Base-by-base conservation (phyloP, 2,888 invertebrate genomes). In the Gymnosoma rotundatum region DNA sequence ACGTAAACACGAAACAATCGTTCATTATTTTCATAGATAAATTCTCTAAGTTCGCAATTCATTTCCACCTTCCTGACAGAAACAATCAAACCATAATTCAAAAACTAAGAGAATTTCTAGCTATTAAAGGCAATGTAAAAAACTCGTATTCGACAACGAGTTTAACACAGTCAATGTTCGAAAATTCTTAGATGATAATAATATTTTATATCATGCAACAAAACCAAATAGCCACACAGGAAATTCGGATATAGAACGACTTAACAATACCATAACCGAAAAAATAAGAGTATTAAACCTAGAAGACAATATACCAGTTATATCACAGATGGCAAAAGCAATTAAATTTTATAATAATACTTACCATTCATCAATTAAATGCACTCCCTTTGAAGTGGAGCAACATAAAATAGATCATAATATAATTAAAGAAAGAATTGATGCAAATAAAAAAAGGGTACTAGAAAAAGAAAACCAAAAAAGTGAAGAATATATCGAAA, bases 1-100 rank as follows among this genome's bases (percentile, higher is more conserved):
- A 25, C 25, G 25, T 25, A 25, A 25, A 25, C 25, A 25, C 25
- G 25, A 25, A 25, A 25, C 25, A 25, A 25, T 50, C 18, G 78
- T 83, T 12, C 38, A 73, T 1, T 75, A 75, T 76, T 48, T 38
- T 79, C 25, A 84, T 84, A 9, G 83, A 86, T 50, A 86, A 83
- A 67, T 85, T 85, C 63, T 79, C 85, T 50, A 86, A 86, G 58
- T 78, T 80, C 48, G 79, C 83, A 8, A 56, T 61, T 9, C 75
- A 66, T 20, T 61, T 83, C 1, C 70, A 20, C 54, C 84, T 12
- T 36, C 66, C 21, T 10, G 72, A 82, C 38, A 84, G 80, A 63
- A 83, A 74, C n/a, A 78, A 50, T 25, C 25, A 25, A 25, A 72
- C 72, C 52, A 21, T 83, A n/a, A 56, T 78, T 14, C 32, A 63